A percentile compares a stretch with the other conserved stretches of the same genome.
Conservation (phyloP, 2,888 invertebrate species). For the Pocota personata region DNA sequence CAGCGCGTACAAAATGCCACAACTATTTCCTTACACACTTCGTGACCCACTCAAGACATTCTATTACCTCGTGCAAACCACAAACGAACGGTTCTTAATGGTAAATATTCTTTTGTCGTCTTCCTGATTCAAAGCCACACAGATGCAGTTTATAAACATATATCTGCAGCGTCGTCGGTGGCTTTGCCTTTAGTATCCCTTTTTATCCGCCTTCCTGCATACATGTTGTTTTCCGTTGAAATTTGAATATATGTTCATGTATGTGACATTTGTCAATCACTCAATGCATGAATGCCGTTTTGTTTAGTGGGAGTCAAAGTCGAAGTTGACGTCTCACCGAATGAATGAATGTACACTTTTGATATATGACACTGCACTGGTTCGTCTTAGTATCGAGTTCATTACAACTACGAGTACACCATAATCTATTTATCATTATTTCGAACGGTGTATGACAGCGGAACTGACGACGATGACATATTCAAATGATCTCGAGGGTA, state of each 20-base stretch:
- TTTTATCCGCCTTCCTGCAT: not conserved
- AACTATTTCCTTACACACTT: conserved; percentile 26
- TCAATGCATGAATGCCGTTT: conserved; percentile 16
- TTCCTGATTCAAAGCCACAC: not conserved
- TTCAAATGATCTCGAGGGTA: conserved; percentile 5
- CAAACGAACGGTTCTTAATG: conserved; percentile 14
- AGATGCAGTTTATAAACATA: not conserved
- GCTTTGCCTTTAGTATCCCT: not conserved
- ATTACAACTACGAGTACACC: not conserved
- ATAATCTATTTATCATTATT: conserved; percentile 19
- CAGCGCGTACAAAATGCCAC: conserved; percentile 15
- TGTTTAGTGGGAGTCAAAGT: conserved; percentile 13
- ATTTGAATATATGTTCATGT: conserved; percentile 34
- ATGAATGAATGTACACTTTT: conserved; percentile 4
- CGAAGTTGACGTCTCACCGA: not conserved
- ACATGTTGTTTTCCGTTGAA: not conserved
- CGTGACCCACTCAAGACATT: conserved; percentile 14
- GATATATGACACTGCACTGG: conserved; percentile 1
- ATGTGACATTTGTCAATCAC: conserved; percentile 48
- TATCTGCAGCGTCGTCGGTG: not conserved
- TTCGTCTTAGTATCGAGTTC: conserved; percentile 4
- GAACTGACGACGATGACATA: not conserved
- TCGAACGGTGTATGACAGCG: conserved; percentile 20
- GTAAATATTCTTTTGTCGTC: not conserved
- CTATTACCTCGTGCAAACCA: conserved; percentile 21